Evolutionary conservation across 2,113 vertebrate species (phyloP), one percentile per base, ranked within the genome.

Genomic region (Irena cyanogastra): DNA sequence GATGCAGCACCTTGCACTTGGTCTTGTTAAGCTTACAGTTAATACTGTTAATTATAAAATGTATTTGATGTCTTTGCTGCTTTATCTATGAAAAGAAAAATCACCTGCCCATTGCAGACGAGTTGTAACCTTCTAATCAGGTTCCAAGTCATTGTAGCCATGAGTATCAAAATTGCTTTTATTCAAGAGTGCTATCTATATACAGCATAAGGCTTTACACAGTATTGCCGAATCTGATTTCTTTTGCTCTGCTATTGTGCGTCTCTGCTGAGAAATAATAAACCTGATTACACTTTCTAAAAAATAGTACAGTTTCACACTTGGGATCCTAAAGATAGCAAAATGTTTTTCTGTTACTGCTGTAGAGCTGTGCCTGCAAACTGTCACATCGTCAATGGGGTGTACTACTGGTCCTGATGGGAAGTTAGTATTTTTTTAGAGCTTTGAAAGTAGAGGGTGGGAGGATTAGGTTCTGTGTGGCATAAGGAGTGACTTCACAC

Each of bases 301-400:
- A 87, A 93, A 85, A 91, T 74, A 72, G 60, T 77, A 9, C 37
- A 41, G 21, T 68, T 91, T 90, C 70, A n/a, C 54, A n/a, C 63
- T 83, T 87, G 24, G 9, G 64, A 65, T 69, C 42, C 65, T 94
- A 78, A 93, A 95, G 79, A 92, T 82, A 95, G 77, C 72, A 81
- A 66, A 83, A 79, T 63, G 47, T 59, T 90, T 80, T 89, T 80
- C 41, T 95, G 72, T 59, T 89, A 56, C 42, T 78, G n/a, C 52
- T 84, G 41, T 19, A 65, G 70, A 69, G 47, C 71, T 56, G 5
- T 74, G 80, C 72, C 87, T 93, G 45, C 61, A 71, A 91, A 63
- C 61, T 94, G 94, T 85, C 56, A 60, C 26, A 69, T 65, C n/a
- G 69, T 82, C 80, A 53, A 57, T 69, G 35, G 76, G 85, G 65